Conservation (phyloP, 1,140 invertebrate species). For the Doryteuthis pealeii region DNA sequence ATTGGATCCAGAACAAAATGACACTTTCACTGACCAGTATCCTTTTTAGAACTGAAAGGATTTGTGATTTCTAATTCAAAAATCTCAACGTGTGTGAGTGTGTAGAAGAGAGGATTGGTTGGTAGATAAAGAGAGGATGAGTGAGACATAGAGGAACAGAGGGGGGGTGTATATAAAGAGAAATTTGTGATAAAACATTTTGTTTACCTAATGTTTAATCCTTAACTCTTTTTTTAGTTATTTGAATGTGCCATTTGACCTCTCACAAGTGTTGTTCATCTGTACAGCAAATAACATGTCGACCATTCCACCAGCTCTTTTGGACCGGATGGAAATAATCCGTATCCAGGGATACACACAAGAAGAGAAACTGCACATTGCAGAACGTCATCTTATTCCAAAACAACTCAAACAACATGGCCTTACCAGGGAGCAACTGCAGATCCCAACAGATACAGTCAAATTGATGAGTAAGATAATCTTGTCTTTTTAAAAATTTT, state of each 20-base stretch:
- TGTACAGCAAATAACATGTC: slow-evolving; percentile 67
- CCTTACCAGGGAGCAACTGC: slow-evolving; percentile 55
- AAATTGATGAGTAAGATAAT: slow-evolving; percentile 58
- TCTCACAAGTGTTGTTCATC: slow-evolving; percentile 69
- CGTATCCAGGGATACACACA: slow-evolving; percentile 56
- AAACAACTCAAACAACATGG: slow-evolving; percentile 66
- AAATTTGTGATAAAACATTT: too few species aligned
- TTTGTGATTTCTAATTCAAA: too few species aligned
- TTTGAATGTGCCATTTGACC: slow-evolving; percentile 67
- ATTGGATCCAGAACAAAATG: slow-evolving; percentile 70
- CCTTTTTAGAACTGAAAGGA: slow-evolving; percentile 51
- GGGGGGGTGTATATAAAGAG: too few species aligned
- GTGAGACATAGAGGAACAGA: too few species aligned
- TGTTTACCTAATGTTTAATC: too few species aligned
- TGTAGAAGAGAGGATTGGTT: too few species aligned
- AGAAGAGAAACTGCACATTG: slow-evolving; percentile 67
- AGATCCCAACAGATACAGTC: slow-evolving; percentile 60
- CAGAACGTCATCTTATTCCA: slow-evolving; percentile 63
- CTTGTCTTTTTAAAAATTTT: background rate
- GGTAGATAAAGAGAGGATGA: too few species aligned
- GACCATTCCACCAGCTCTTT: slow-evolving; percentile 63
- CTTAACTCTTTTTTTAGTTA: slow-evolving; percentile 57
- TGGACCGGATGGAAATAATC: slow-evolving; percentile 67
- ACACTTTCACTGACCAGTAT: slow-evolving; percentile 67
- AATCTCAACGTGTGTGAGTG: too few species aligned